These are phyloP conservation scores for Drosophila bipectinata DNA, from an alignment of 1,140 invertebrate genomes.

Conservation along the genomic window DNA sequence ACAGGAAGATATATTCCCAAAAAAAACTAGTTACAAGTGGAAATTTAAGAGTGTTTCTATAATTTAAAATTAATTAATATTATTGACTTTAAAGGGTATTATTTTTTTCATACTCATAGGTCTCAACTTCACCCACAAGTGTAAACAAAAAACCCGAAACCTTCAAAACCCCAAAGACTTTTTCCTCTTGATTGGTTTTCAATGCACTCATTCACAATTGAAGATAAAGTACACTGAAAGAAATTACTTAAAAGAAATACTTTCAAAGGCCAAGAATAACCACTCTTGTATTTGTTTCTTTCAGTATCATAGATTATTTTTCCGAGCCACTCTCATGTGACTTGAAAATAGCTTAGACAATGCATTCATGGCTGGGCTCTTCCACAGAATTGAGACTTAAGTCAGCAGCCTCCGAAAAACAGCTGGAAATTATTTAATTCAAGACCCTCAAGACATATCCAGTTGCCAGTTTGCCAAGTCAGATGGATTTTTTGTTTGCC, in stretches of 20 bases:
- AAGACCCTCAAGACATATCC: slow-evolving; percentile 47
- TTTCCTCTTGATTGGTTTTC: slow-evolving; percentile 41
- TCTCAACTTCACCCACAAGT: slow-evolving; percentile 22
- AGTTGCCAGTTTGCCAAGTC: slow-evolving; percentile 70
- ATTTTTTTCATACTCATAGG: neutral
- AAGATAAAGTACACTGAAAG: slow-evolving; percentile 9
- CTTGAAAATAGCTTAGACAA: slow-evolving; percentile 29
- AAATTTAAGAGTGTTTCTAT: neutral
- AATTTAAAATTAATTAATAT: neutral
- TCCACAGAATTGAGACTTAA: slow-evolving; percentile 54
- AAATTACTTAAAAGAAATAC: neutral
- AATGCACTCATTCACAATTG: slow-evolving; percentile 44
- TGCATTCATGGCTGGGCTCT: slow-evolving; percentile 30
- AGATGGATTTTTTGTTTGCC: slow-evolving; percentile 55
- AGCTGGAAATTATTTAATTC: slow-evolving; percentile 74
- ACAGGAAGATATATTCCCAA: slow-evolving; percentile 1
- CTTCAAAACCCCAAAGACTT: slow-evolving; percentile 13
- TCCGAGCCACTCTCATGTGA: slow-evolving; percentile 35
- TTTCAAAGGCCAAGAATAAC: neutral
- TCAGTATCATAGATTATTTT: slow-evolving; percentile 6
- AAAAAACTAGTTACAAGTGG: too few relatives aligned
- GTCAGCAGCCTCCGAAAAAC: slow-evolving; percentile 28
- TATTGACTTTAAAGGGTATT: neutral
- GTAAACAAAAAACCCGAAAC: slow-evolving; percentile 69
- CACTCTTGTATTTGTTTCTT: neutral